Base-by-base conservation (phyloP, 2,888 invertebrate genomes). In the Morpho deidamia region DNA sequence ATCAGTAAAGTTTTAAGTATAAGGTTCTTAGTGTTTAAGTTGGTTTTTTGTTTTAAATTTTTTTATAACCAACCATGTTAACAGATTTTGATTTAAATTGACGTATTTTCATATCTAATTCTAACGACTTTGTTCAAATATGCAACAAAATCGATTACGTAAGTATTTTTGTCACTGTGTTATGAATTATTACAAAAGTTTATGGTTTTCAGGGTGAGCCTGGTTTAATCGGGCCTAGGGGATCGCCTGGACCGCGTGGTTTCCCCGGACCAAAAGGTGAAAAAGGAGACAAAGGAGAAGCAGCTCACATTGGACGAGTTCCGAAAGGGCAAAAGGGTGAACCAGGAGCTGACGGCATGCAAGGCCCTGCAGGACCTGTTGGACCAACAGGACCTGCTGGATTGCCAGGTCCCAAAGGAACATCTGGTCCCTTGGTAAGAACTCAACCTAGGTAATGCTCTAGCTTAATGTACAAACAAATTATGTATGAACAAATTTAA, bases 241-340 rank as follows among this genome's bases (percentile, higher is more conserved):
- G 97, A 55, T 88, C 88, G 63, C 91, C 90, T 49, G 97, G 97
- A 14, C 95, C 96, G 1, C 91, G 95, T 49, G 97, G 97, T 66
- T 90, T 90, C 56, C 92, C 93, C 32, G 95, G 95, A 50, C 56
- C 76, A 7, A 73, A 87, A 49, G 96, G 95, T 62, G 78, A 82
- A 0, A 94, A 92, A 71, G 96, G 97, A 64, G 92, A 93, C 10
- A 96, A 95, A 78, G 97, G 97, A 70, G 95, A 95, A 74, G 91
- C 95, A 0, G 96, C 96, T 0, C 92, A 93, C 62, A 92, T 92
- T 37, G 94, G 94, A 55, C 88, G 91, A 14, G 91, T 92, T 64
- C 89, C 92, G 0, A 95, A 95, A 76, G 97, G 97, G 38, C 94
- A 95, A 74, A 96, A 97, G 71, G 97, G 97, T 73, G 96, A 96